A percentile compares a stretch with the other conserved stretches of the same genome.
Evolutionary conservation across 2,888 invertebrate species (phyloP).

Genomic region (Boloria euphrosyne): DNA sequence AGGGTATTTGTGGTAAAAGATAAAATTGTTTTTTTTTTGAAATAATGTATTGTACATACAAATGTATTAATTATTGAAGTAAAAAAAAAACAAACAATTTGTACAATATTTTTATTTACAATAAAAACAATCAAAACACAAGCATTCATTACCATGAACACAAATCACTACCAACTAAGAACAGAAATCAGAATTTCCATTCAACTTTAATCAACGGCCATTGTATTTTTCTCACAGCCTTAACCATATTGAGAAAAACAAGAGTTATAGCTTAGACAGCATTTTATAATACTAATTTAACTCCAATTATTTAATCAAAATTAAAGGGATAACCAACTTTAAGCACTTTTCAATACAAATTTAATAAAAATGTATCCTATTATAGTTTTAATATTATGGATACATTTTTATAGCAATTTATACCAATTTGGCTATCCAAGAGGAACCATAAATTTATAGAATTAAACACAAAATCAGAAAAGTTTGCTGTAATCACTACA

Average conservation of each 20-base stretch:
- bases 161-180: conserved; percentile 58
- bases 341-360: too few species aligned
- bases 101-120: conserved; percentile 76
- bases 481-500: neutral
- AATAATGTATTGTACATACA: too few species aligned
- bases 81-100: conserved; percentile 49
- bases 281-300: neutral
- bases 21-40: too few species aligned
- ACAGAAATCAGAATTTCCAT: conserved; percentile 59
- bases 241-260: conserved; percentile 8
- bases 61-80: neutral
- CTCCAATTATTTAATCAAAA: neutral
- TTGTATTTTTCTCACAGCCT: conserved; percentile 24
- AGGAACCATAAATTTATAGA: too few species aligned
- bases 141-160: conserved; percentile 59
- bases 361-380: too few species aligned
- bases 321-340: too few species aligned
- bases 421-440: too few species aligned
- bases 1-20: too few species aligned
- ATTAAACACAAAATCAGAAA: too few species aligned
- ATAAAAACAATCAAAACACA: conserved; percentile 79
- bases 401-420: too few species aligned
- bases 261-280: neutral
- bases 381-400: too few species aligned
- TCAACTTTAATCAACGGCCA: conserved; percentile 37